These are phyloP conservation scores for Timandra comae DNA, from an alignment of 2,888 invertebrate species.

Conservation along the genomic window DNA sequence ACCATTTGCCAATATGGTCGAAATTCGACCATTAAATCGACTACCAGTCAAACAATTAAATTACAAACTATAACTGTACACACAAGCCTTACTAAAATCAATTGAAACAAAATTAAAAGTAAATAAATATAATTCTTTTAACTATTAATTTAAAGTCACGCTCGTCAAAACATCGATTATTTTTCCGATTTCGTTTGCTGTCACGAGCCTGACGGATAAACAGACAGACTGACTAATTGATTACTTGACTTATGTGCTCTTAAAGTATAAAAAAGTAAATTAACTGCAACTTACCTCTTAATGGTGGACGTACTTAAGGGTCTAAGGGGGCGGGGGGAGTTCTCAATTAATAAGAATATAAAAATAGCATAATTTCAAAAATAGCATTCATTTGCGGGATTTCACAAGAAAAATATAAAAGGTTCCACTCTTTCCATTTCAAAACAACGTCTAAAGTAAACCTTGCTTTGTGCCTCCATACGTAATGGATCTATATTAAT, in stretches of 20 bases:
- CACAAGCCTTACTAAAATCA: slow-evolving; percentile 12
- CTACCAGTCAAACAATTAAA: no score
- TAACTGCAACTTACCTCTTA: slow-evolving; percentile 17
- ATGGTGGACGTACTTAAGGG: slow-evolving; percentile 8
- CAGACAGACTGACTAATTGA: slow-evolving; percentile 54
- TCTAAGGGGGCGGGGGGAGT: neutral
- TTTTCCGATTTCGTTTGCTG: slow-evolving; percentile 29
- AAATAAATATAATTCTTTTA: slow-evolving; percentile 33
- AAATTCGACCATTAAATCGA: no score
- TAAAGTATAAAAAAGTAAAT: slow-evolving; percentile 31
- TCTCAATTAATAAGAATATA: no score
- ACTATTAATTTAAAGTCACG: slow-evolving; percentile 29
- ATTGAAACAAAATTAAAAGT: slow-evolving; percentile 30
- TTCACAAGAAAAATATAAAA: no score
- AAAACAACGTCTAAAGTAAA: no score
- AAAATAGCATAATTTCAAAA: no score
- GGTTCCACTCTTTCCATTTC: no score
- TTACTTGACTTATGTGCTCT: slow-evolving; percentile 61
- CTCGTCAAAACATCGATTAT: slow-evolving; percentile 19
- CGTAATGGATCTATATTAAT: no score
- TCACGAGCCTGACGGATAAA: slow-evolving; percentile 46
- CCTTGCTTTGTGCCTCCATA: no score
- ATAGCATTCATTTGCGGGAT: no score
- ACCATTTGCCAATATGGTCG: no score
- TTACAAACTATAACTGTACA: neutral